Base-by-base conservation (phyloP, 2,797 vertebrate species). In the Falco rusticolus region DNA sequence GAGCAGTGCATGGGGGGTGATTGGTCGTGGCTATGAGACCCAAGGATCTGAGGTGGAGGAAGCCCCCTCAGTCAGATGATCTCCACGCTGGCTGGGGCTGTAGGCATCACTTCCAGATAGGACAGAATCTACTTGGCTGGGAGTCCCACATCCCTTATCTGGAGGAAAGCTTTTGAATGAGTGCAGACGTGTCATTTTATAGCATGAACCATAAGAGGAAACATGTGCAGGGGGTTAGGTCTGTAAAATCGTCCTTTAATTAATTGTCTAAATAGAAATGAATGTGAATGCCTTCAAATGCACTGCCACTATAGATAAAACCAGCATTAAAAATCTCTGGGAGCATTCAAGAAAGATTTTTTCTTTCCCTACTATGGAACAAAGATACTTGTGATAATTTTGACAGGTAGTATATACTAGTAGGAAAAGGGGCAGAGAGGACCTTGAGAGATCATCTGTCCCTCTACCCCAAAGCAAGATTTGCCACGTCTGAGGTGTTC, bases 401-500 rank as follows among this genome's bases (percentile, higher is more conserved):
- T 77, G 33, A 64, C 45, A 57, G 29, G 9, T 53, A 63, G 87
- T 29, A 51, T 3, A 50, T n/a, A 41, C 28, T 41, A 51, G 71
- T 20, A 56, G 78, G 47, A 71, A 77, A 86, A 64, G 13, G 15
- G 45, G 50, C 39, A 81, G 69, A 75, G 43, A 41, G 37, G 34
- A 65, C 84, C 53, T 47, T 77, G n/a, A 53, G 84, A 57, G 41
- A 34, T 71, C 81, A 80, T 85, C 69, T 59, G 2, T 83, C 66
- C 78, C 41, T 87, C 68, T 29, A 34, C 56, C 78, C 53, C 16
- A 53, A 77, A 84, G 79, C 72, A 83, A 84, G 72, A 84, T 69
- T 71, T 86, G 64, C 91, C 89, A 94, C 34, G 33, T 74, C 90
- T 87, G 84, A 89, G 81, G 93, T 60, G 39, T 80, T 93, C 84